phyloP scores from a whole-genome alignment of 2,797 vertebrate species.

The Sarcophilus harrisii region DNA sequence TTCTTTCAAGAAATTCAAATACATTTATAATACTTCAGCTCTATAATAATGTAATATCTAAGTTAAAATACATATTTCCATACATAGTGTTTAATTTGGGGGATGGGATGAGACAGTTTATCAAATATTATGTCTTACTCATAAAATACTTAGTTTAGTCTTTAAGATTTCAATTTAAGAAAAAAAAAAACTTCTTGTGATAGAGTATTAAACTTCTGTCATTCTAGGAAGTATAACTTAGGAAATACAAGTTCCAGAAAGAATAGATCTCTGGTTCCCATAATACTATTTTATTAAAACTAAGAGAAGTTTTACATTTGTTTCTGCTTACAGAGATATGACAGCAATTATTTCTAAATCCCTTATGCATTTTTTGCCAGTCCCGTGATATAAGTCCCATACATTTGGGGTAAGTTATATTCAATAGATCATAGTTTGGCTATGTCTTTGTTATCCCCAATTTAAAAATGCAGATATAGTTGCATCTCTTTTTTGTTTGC shows the following conservation, averaged over 20 bases:
- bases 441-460: not conserved
- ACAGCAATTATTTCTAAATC: not conserved
- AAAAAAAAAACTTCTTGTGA: not conserved
- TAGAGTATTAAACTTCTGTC: not conserved
- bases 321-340: not conserved
- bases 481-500: not conserved
- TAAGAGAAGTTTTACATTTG: not conserved
- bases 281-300: not conserved
- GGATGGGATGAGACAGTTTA: not conserved
- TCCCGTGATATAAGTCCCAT: not conserved
- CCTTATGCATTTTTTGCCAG: not conserved
- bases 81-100: not conserved
- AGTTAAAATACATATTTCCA: not conserved
- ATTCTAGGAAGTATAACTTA: not conserved
- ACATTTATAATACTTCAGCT: not conserved
- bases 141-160: not conserved
- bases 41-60: not conserved
- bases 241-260: slow-evolving; percentile 6
- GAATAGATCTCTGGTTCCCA: not conserved
- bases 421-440: not conserved
- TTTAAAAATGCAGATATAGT: slow-evolving; percentile 20
- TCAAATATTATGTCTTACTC: not conserved
- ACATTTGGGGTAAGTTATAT: not conserved
- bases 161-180: not conserved
- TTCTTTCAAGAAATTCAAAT: slow-evolving; percentile 9